Evolutionary conservation across 2,113 vertebrate species (phyloP).

Genomic region (Scolopax mira): DNA sequence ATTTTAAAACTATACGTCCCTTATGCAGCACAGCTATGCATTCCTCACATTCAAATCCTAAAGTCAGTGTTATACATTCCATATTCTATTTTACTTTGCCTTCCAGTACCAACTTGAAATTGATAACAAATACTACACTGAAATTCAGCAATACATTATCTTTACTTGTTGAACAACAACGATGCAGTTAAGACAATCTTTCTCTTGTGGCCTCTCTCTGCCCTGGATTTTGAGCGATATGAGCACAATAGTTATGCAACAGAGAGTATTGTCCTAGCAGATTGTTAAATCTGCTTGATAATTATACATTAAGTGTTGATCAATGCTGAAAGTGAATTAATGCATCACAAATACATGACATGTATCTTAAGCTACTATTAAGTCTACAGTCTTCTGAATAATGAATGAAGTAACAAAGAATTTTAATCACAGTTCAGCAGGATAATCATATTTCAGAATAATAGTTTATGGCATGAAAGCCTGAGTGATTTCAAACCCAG

Average conservation of each 20-base stretch:
- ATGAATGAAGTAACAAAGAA: conserved; percentile 11
- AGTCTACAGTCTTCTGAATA: conserved; percentile 18
- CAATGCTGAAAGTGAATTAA: conserved; percentile 4
- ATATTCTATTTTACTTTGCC: neutral
- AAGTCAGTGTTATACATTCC: neutral
- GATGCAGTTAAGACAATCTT: neutral
- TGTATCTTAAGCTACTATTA: neutral
- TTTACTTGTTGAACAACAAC: neutral
- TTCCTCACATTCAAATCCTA: neutral
- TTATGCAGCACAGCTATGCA: neutral
- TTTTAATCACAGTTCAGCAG: conserved; percentile 6
- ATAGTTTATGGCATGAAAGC: neutral
- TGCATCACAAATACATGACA: neutral
- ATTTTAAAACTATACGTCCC: neutral
- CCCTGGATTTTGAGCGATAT: neutral
- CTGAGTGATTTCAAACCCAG: neutral
- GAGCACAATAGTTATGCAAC: neutral
- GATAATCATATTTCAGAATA: conserved; percentile 25
- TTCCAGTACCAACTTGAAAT: neutral
- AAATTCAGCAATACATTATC: neutral
- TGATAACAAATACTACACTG: neutral
- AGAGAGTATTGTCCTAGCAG: neutral
- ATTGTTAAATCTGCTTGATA: conserved; percentile 7
- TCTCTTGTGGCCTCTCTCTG: neutral
- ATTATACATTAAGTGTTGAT: neutral